phyloP scores from a whole-genome alignment of 2,113 vertebrate species.

The Ageneiosus marmoratus region DNA sequence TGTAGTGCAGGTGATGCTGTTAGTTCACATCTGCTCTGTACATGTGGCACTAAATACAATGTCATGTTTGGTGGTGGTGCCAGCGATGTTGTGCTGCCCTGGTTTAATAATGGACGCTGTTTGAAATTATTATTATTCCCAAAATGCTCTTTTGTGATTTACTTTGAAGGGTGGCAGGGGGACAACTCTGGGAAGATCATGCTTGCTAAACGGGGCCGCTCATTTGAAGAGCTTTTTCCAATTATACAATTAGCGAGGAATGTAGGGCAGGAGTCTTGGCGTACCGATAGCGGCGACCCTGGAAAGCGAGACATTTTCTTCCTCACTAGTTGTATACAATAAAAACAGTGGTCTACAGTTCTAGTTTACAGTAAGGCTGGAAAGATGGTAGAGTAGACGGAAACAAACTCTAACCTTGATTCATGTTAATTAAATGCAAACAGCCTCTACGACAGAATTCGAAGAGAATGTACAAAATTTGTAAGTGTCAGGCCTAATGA shows the following conservation, averaged over 20 bases:
- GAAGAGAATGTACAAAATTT: background rate
- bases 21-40: background rate
- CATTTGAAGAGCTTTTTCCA: slow-evolving; percentile 80
- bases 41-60: background rate
- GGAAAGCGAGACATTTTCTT: slow-evolving; percentile 56
- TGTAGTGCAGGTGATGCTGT: background rate
- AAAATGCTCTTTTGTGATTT: slow-evolving; percentile 82
- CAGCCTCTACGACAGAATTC: background rate
- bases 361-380: background rate
- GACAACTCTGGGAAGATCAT: slow-evolving; percentile 59
- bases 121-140: slow-evolving; percentile 79
- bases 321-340: slow-evolving; percentile 44
- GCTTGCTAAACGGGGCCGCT: slow-evolving; percentile 68
- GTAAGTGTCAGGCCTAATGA: slow-evolving; percentile 17
- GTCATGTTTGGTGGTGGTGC: slow-evolving; percentile 8
- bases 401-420: background rate
- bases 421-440: slow-evolving; percentile 13
- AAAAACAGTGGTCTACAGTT: background rate
- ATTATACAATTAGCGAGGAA: slow-evolving; percentile 83
- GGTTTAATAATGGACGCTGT: slow-evolving; percentile 75
- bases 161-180: slow-evolving; percentile 69
- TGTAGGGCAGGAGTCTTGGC: slow-evolving; percentile 77
- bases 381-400: background rate
- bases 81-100: slow-evolving; percentile 48
- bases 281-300: slow-evolving; percentile 63